phyloP scores from a whole-genome alignment of 1,140 invertebrate genomes.

The Drosophila guanche region DNA sequence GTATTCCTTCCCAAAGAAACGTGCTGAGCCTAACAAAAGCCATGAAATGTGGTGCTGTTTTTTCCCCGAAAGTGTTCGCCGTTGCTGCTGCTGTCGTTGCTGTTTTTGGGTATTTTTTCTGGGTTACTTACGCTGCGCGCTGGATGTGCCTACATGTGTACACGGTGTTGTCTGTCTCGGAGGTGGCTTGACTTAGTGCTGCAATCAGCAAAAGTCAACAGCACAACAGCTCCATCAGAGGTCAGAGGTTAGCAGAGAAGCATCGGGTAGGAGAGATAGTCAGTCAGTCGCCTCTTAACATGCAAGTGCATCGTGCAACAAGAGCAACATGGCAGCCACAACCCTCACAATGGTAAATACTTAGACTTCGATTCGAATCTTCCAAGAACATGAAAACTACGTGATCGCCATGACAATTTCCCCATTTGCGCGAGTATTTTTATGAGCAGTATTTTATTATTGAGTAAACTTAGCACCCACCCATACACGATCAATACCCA shows the following conservation, averaged over 20 bases:
- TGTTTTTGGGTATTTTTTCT: conserved; percentile 16
- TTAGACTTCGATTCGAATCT: conserved; percentile 23
- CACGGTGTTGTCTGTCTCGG: conserved; percentile 65
- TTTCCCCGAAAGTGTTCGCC: conserved; percentile 1
- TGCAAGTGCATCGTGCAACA: conserved; percentile 32
- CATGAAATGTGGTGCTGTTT: conserved; percentile 22
- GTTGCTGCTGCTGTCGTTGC: not conserved
- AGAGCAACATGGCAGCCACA: conserved; percentile 8
- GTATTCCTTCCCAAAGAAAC: conserved; percentile 56
- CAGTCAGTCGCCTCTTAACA: not conserved
- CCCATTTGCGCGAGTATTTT: conserved; percentile 55
- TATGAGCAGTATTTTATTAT: conserved; percentile 39
- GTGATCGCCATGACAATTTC: conserved; percentile 76
- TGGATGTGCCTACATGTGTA: conserved; percentile 69
- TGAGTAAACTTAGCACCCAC: conserved; percentile 43
- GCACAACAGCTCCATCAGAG: conserved; percentile 23
- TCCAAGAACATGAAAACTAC: conserved; percentile 55
- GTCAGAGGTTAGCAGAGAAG: conserved; percentile 47
- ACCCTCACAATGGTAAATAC: conserved; percentile 27
- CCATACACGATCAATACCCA: conserved; percentile 66
- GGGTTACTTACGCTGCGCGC: conserved; percentile 19
- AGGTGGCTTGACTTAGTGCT: conserved; percentile 59
- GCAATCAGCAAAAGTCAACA: conserved; percentile 79
- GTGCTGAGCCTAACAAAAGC: conserved; percentile 74
- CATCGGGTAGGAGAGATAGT: not conserved